A percentile compares a stretch with the other conserved stretches of the same genome.
These are phyloP conservation scores for Orchestia grillus DNA, from an alignment of 1,140 invertebrate species.

Conservation along the genomic window DNA sequence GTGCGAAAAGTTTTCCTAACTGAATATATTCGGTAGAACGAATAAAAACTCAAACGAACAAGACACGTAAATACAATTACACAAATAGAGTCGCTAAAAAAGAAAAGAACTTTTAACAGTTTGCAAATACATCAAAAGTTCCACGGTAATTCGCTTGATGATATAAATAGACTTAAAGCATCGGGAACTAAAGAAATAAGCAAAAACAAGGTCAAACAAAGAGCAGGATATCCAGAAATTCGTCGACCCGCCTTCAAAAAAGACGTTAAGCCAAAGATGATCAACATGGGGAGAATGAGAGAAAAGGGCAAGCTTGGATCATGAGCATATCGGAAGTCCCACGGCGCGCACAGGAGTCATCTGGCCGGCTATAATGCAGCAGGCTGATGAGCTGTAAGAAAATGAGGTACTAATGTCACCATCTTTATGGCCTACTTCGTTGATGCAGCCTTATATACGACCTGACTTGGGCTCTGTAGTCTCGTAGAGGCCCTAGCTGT, in stretches of 20 bases:
- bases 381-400: slow-evolving; percentile 52
- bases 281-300: neutral
- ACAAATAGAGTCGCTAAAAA: no score
- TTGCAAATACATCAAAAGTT: no score
- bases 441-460: slow-evolving; percentile 45
- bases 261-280: neutral
- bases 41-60: no score
- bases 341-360: slow-evolving; percentile 11
- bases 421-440: slow-evolving; percentile 42
- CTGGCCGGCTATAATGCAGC: slow-evolving; percentile 33
- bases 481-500: slow-evolving; percentile 26
- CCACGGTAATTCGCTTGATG: no score
- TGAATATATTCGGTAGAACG: no score
- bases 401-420: slow-evolving; percentile 51
- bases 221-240: neutral
- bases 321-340: neutral
- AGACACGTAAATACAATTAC: no score
- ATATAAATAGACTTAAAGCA: no score
- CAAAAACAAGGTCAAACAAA: no score
- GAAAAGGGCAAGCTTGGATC: neutral
- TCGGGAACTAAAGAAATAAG: no score
- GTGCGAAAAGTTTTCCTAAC: no score
- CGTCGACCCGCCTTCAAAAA: neutral
- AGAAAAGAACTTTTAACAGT: no score
- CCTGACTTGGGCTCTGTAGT: slow-evolving; percentile 33